phyloP scores from a whole-genome alignment of 2,113 vertebrate genomes.

The Crotophaga sulcirostris region DNA sequence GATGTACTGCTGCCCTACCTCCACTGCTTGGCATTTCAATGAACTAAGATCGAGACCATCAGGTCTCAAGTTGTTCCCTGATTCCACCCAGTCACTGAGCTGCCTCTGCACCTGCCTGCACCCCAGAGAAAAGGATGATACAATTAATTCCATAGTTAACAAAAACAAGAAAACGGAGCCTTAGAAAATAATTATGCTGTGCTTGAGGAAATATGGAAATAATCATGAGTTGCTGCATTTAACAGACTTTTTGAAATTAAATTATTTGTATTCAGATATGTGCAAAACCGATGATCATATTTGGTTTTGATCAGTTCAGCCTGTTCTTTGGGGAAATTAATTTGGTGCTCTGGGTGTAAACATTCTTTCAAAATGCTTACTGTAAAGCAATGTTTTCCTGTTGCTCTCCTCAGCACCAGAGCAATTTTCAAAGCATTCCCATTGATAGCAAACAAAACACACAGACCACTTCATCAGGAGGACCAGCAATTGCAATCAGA shows the following conservation, averaged over 20 bases:
- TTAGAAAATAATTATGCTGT: neutral
- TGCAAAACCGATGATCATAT: conserved; percentile 37
- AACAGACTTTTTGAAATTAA: conserved; percentile 17
- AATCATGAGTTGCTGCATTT: neutral
- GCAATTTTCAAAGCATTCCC: conserved; percentile 56
- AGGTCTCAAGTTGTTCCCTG: neutral
- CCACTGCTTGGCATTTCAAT: neutral
- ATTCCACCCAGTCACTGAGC: neutral
- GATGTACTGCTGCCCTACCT: neutral
- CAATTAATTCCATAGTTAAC: neutral
- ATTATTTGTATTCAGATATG: conserved; percentile 54
- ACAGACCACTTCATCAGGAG: conserved; percentile 7
- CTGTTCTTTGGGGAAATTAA: conserved; percentile 59
- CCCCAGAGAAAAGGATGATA: neutral
- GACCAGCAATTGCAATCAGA: conserved; percentile 20
- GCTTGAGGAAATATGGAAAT: conserved; percentile 42
- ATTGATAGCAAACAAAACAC: conserved; percentile 18
- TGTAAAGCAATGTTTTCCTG: neutral
- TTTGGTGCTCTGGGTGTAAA: conserved; percentile 30
- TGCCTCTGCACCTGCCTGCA: neutral
- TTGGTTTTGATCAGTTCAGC: conserved; percentile 43
- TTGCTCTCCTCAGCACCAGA: conserved; percentile 14
- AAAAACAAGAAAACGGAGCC: neutral
- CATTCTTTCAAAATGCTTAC: conserved; percentile 13
- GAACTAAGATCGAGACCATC: neutral